Percentiles rank a stretch among this genome's conserved stretches.
Conservation (phyloP, 92 coral and sea anemone genomes). For the Zoanthus gigantus region DNA sequence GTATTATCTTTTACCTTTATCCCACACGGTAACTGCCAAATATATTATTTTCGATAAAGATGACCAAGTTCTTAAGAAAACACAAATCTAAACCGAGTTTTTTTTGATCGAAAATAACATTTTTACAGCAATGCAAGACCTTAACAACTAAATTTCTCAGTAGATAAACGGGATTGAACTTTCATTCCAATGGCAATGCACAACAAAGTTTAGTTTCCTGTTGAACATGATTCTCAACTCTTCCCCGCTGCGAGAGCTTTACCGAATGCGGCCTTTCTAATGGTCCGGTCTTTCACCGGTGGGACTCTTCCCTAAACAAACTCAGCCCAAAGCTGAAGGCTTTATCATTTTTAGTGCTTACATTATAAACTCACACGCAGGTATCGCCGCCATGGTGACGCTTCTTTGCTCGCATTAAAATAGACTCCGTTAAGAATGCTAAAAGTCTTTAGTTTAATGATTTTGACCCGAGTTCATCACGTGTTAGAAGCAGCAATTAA, state of each 20-base stretch:
- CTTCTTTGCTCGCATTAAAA: background rate
- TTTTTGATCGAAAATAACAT: constrained; percentile 62
- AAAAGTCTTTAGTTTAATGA: background rate
- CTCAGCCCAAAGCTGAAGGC: constrained; percentile 7
- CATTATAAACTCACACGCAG: constrained; percentile 7
- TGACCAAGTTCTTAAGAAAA: constrained; percentile 43
- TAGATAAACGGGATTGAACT: background rate
- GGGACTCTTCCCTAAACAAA: constrained; percentile 5
- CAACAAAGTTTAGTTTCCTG: constrained; percentile 21
- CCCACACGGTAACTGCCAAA: constrained; percentile 55
- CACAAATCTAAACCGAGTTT: constrained; percentile 41
- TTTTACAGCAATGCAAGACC: background rate
- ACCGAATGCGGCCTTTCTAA: background rate
- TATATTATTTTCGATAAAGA: constrained; percentile 52
- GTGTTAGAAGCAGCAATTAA: background rate
- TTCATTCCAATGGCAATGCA: background rate
- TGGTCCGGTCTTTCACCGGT: background rate
- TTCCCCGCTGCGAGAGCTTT: constrained; percentile 38
- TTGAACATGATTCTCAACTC: constrained; percentile 36
- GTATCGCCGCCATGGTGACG: background rate
- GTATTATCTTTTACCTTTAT: constrained; percentile 55
- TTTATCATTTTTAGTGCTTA: constrained; percentile 26
- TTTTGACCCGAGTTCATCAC: constrained; percentile 1
- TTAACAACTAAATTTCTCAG: background rate
- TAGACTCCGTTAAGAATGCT: background rate